These are phyloP conservation scores for Magallana nippona DNA, from an alignment of 2,888 invertebrate genomes.

Conservation along the genomic window DNA sequence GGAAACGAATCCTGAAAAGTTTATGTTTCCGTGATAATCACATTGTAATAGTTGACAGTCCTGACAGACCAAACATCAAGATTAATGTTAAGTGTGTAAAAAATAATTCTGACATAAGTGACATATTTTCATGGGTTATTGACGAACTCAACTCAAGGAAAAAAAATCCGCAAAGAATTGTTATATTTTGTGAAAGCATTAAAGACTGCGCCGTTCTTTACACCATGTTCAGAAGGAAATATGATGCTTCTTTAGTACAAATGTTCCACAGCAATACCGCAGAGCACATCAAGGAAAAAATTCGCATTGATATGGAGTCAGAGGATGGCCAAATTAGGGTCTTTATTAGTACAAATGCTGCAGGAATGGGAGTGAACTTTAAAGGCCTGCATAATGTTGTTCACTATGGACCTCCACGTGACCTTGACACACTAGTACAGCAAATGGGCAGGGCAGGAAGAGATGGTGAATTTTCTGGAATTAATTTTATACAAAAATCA, in stretches of 20 bases:
- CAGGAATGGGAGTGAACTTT: slow-evolving; percentile 57
- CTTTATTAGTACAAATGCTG: slow-evolving; percentile 53
- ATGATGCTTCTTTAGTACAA: slow-evolving; percentile 34
- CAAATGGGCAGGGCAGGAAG: slow-evolving; percentile 55
- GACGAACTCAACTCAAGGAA: too few species aligned
- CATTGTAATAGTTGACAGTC: neutral
- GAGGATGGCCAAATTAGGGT: slow-evolving; percentile 45
- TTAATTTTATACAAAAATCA: slow-evolving; percentile 46
- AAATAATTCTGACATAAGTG: slow-evolving; percentile 20
- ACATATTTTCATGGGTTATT: neutral
- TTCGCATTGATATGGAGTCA: slow-evolving; percentile 47
- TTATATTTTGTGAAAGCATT: slow-evolving; percentile 41
- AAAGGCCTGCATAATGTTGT: slow-evolving; percentile 47
- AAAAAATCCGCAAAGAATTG: neutral
- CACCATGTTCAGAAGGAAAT: slow-evolving; percentile 32
- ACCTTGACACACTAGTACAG: slow-evolving; percentile 54
- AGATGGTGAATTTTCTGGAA: slow-evolving; percentile 51
- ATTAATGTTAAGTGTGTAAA: neutral
- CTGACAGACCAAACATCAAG: slow-evolving; percentile 38
- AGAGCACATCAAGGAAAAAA: slow-evolving; percentile 50
- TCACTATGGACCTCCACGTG: slow-evolving; percentile 48
- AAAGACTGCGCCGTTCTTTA: slow-evolving; percentile 6
- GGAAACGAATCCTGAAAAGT: too few species aligned
- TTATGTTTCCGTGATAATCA: too few species aligned
- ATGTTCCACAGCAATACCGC: slow-evolving; percentile 54